Evolutionary conservation across 2,888 invertebrate species (phyloP), one percentile per base, ranked within the genome.

Genomic region (Lutraria lutraria): DNA sequence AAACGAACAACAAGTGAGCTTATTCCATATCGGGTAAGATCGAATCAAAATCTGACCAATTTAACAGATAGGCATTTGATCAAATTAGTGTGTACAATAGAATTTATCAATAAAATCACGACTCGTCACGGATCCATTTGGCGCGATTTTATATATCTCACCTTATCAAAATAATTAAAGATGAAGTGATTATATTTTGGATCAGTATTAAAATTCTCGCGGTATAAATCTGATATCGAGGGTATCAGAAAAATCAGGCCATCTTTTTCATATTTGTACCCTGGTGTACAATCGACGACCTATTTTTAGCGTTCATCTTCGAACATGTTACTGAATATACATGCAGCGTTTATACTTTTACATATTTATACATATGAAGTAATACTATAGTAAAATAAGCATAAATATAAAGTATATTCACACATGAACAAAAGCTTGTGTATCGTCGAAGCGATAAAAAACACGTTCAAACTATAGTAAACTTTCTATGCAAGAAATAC

Each of bases 111-210:
- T 34, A 82, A 76, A 83, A 88, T 88, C 80, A 76, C 87, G 80
- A 79, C 52, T 83, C 87, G 80, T 88, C 83, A 63, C 83, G 60
- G 79, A n/a, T 21, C 21, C 79, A 56, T 53, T 68, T 53, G 53
- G 54, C 56, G 84, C 80, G 80, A 87, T 89, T 85, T 85, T 31
- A 85, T 87, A 82, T 88, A 87, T 85, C 89, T 56, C 89, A 89
- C 89, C 87, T 83, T 89, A 89, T 89, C 89, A 60, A 43, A 56
- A 68, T 76, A 82, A 72, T 81, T 81, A 81, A 68, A 53, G 84
- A 84, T 84, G 21, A 34, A 13, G 25, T 4, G 81, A 53, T 53
- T 53, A 52, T 81, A 52, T 0, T 16, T 81, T 34, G 0, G 34
- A 76, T 34, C 34, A 19, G 76, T 31, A 76, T 76, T 34, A 76